Evolutionary conservation across 2,888 invertebrate genomes (phyloP).

Genomic region (Tolmerus cingulatus): DNA sequence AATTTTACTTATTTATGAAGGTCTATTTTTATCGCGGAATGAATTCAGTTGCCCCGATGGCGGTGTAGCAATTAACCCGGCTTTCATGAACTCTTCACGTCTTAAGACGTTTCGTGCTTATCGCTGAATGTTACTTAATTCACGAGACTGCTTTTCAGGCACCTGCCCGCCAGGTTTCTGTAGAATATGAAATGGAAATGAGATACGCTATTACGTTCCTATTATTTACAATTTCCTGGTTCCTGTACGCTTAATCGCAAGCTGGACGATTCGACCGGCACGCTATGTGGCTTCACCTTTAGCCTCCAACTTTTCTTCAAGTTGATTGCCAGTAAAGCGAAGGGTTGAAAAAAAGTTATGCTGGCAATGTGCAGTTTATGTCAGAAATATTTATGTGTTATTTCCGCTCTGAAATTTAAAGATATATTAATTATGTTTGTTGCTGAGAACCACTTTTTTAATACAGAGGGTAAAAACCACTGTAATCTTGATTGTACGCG

Average conservation of each 20-base stretch:
- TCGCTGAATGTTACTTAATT: slow-evolving; percentile 16
- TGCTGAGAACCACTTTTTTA: no score
- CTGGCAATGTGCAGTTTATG: background rate
- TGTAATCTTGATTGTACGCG: no score
- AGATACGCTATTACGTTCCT: slow-evolving; percentile 14
- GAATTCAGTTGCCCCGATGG: background rate
- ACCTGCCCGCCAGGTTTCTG: background rate
- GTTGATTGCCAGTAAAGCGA: background rate
- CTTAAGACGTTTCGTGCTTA: slow-evolving; percentile 17
- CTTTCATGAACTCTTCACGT: background rate
- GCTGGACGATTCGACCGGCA: background rate
- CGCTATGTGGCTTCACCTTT: background rate
- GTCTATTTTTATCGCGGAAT: background rate
- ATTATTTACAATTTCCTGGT: slow-evolving; percentile 29
- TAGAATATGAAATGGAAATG: slow-evolving; percentile 18
- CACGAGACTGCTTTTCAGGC: background rate
- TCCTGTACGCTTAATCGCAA: slow-evolving; percentile 10
- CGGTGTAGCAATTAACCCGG: background rate
- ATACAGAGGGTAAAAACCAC: no score
- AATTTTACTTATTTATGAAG: background rate
- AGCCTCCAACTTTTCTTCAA: background rate
- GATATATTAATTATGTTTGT: no score
- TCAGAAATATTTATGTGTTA: background rate
- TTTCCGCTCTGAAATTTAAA: background rate
- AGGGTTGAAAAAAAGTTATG: background rate